Conservation (phyloP, 2,113 vertebrate genomes). For the Grus americana region DNA sequence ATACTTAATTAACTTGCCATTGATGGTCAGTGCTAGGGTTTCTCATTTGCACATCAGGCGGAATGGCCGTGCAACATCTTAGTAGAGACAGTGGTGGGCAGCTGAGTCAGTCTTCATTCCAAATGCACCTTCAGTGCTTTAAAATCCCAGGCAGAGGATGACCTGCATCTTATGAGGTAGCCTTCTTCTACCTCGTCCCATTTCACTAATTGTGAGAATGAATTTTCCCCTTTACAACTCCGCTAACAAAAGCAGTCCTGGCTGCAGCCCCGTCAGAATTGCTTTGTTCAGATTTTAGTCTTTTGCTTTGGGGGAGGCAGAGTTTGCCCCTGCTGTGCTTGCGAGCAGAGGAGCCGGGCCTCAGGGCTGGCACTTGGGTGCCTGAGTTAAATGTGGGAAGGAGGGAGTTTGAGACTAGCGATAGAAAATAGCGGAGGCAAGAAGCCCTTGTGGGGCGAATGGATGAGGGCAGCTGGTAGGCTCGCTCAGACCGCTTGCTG, state of each 20-base stretch:
- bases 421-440: not conserved
- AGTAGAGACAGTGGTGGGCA: not conserved
- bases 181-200: not conserved
- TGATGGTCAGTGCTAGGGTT: not conserved
- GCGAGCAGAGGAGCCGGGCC: not conserved
- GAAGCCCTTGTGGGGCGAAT: fast-evolving
- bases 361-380: not conserved
- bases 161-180: not conserved
- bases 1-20: not conserved
- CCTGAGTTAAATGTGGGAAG: not conserved
- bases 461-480: not conserved
- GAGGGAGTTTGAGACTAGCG: not conserved
- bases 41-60: not conserved
- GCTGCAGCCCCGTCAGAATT: not conserved
- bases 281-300: not conserved
- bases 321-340: not conserved
- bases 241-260: not conserved
- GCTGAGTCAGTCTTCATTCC: not conserved
- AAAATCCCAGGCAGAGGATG: not conserved
- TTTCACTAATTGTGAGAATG: not conserved
- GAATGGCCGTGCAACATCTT: not conserved
- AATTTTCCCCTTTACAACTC: not conserved
- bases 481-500: fast-evolving
- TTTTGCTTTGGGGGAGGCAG: not conserved
- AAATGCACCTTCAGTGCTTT: not conserved